phyloP scores from a whole-genome alignment of 1,140 invertebrate genomes.

The Sarcophaga peregrina region DNA sequence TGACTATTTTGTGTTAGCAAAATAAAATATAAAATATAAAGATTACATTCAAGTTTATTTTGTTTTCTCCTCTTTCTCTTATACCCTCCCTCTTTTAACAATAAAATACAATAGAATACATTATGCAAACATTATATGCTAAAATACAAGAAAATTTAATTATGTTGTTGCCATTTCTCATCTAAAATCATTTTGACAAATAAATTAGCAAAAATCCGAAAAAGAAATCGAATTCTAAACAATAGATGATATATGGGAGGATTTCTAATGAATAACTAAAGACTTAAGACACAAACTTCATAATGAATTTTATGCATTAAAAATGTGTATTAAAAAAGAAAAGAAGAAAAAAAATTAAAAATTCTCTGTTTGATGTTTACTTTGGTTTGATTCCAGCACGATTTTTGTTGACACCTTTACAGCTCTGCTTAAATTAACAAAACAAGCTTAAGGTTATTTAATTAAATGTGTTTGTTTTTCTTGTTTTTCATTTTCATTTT shows the following conservation, averaged over 20 bases:
- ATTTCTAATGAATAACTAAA: conserved; percentile 53
- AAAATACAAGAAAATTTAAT: conserved; percentile 50
- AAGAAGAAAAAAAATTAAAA: background rate
- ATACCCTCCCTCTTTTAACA: no score
- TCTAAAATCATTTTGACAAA: no score
- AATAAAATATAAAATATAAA: background rate
- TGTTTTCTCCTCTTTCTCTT: no score
- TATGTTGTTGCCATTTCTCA: conserved; percentile 15
- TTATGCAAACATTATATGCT: conserved; percentile 3
- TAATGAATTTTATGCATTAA: background rate
- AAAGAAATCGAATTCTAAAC: background rate
- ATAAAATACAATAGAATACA: background rate
- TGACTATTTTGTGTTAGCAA: conserved; percentile 31
- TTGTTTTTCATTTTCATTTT: background rate
- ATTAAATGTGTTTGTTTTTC: conserved; percentile 13
- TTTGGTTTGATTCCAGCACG: conserved; percentile 67
- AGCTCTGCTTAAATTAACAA: conserved; percentile 3
- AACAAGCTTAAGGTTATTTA: conserved; percentile 29
- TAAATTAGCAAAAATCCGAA: background rate
- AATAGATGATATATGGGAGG: conserved; percentile 30
- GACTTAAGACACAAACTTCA: conserved; percentile 58
- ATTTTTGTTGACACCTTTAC: conserved; percentile 43
- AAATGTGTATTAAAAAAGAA: background rate
- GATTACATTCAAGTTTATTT: background rate
- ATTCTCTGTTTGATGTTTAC: conserved; percentile 48